phyloP scores from a whole-genome alignment of 2,888 invertebrate genomes.

The Miltochrista miniata region DNA sequence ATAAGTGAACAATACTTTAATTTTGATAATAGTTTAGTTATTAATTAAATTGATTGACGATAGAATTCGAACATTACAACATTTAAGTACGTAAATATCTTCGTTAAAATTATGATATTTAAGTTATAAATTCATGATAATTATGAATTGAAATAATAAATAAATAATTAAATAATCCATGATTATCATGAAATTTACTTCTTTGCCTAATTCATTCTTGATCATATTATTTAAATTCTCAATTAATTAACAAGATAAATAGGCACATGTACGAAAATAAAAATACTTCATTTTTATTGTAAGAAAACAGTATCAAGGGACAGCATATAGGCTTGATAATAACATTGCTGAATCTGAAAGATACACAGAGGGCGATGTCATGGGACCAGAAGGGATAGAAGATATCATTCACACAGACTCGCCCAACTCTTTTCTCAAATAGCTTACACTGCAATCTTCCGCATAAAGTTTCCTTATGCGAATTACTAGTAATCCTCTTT shows the following conservation, averaged over 20 bases:
- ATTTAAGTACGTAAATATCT: neutral
- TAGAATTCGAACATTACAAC: neutral
- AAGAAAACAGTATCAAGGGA: conserved; percentile 12
- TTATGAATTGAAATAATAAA: neutral
- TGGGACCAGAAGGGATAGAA: too few relatives aligned
- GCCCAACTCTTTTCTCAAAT: too few relatives aligned
- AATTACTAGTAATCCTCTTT: too few relatives aligned
- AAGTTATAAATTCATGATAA: neutral
- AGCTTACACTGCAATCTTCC: too few relatives aligned
- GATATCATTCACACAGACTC: too few relatives aligned
- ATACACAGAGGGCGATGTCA: neutral
- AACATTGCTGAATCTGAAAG: neutral
- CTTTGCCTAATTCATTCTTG: too few relatives aligned
- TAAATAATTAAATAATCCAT: neutral
- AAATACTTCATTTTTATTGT: conserved; percentile 20
- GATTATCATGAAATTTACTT: neutral
- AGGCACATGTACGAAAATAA: conserved; percentile 29
- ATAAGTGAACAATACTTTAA: neutral
- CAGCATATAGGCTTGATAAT: conserved; percentile 8
- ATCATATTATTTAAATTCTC: too few relatives aligned
- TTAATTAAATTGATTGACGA: neutral
- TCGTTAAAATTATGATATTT: neutral
- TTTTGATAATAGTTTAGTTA: neutral
- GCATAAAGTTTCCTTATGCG: too few relatives aligned
- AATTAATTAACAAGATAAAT: too few relatives aligned